Base-by-base conservation (phyloP, 2,888 invertebrate species). In the Nasonia oneida region DNA sequence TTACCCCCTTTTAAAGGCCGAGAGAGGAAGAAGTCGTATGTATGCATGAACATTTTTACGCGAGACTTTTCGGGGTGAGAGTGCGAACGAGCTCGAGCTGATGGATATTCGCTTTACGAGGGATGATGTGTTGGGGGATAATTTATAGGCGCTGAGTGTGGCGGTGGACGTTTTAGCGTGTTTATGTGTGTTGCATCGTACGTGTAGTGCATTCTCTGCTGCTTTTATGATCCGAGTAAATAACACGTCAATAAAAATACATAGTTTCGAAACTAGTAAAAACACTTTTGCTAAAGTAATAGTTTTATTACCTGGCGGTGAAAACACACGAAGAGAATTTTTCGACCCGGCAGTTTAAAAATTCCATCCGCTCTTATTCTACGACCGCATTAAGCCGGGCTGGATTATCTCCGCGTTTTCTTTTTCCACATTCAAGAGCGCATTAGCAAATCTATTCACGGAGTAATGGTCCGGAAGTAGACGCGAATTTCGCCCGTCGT, bases 381-480 rank as follows among this genome's bases (percentile, higher is more conserved):
- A 6, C 23, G 33, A 53, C 47, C 50, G n/a, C 29, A 74, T 80
- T 82, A 75, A 84, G 74, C 71, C 61, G 42, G 57, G 64, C 64
- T 83, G 71, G 70, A 79, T 77, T 70, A 53, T 71, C 23, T 61
- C 81, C 80, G 81, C 71, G 73, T 81, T 75, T 18, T 10, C 61
- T 42, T 61, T 8, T n/a, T n/a, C 2, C 14, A 2, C 81, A 86
- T 64, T 85, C 33, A 50, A 82, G 61, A 78, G 64, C 70, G 33
- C 82, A 79, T 79, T 82, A 70, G 74, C 77, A 42, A 78, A 87
- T 74, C 85, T 84, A 77, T 80, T 83, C 73, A 75, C 61, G 81
- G 83, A n/a, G 80, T 84, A 78, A 82, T 82, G 75, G 81, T 39
- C 50, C 61, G 84, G 81, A 86, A 86, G 78, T 86, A 84, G 81